These are phyloP conservation scores for Tinea trinotella DNA, from an alignment of 2,888 invertebrate species.

Conservation along the genomic window DNA sequence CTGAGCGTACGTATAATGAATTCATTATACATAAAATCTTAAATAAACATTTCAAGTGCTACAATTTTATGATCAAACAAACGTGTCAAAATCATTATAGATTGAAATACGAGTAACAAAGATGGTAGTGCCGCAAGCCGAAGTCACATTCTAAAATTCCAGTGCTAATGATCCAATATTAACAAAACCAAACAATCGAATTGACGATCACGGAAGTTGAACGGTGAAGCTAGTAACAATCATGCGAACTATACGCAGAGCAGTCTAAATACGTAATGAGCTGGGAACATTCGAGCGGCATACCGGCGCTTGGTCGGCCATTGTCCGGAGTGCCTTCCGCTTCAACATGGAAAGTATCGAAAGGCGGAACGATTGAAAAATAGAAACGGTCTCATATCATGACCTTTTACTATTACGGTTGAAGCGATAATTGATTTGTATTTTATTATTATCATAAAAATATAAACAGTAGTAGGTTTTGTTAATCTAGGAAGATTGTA, in stretches of 20 bases:
- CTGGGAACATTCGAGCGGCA: constrained; percentile 54
- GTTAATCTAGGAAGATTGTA: too few species aligned
- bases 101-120: neutral
- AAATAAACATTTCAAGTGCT: too few species aligned
- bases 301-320: constrained; percentile 50
- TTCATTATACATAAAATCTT: too few species aligned
- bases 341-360: constrained; percentile 45
- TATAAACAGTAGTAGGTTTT: too few species aligned
- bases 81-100: neutral
- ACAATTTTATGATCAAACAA: too few species aligned
- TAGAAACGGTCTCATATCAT: constrained; percentile 40
- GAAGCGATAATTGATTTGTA: neutral
- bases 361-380: constrained; percentile 69
- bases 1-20: too few species aligned
- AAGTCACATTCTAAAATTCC: neutral
- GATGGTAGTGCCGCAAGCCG: neutral
- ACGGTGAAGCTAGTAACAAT: constrained; percentile 27
- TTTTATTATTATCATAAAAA: neutral
- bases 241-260: constrained; percentile 17
- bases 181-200: constrained; percentile 12
- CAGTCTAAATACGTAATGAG: constrained; percentile 55
- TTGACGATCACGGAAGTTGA: constrained; percentile 17
- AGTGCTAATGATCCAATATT: constrained; percentile 9
- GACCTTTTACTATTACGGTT: neutral
- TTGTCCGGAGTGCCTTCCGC: constrained; percentile 67